Evolutionary conservation across 1,140 invertebrate species (phyloP), one percentile per base, ranked within the genome.

Genomic region (Anagrus nilaparvatae): DNA sequence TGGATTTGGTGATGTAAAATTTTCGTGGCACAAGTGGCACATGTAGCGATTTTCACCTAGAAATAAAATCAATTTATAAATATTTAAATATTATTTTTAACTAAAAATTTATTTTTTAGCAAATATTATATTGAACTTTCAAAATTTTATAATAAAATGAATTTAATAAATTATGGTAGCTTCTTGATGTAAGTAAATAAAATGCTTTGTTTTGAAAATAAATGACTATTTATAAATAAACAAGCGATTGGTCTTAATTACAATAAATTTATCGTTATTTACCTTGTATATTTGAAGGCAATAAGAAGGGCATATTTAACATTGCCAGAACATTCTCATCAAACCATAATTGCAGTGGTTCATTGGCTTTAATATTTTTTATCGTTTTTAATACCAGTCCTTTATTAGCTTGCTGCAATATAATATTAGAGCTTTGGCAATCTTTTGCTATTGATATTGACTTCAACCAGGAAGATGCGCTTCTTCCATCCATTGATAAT

Each of bases 1-100:
- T 0, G 84, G 84, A 67, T 96, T 94, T 1, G 92, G 91, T 28
- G 80, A 78, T 50, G 81, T 78, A 58, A 84, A 95, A 3, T 68
- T 66, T 2, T 70, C 60, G 1, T 75, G 69, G 59, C 92, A 95
- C 30, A 67, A 52, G 49, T 81, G 79, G 53, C 91, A 95, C 2
- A 70, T 70, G 62, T 95, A 95, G 18, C 74, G 73, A 49, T 81
- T 82, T 47, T 83, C 76, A 37, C 79, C 87, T 89, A 62, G 9
- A 61, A 67, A 10, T 7, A 24, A 34, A 25, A 42, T 49, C 34
- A 10, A 7, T n/a, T n/a, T n/a, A n/a, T n/a, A n/a, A n/a, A n/a
- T n/a, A n/a, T n/a, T n/a, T n/a, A n/a, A 36, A 21, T 44, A 5
- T 42, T 43, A 13, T 28, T 46, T 14, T 29, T 12, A 33, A 20